Percentiles rank a stretch among this genome's conserved stretches.
Evolutionary conservation across 2,113 vertebrate species (phyloP).

Genomic region (Perca schrenkii): DNA sequence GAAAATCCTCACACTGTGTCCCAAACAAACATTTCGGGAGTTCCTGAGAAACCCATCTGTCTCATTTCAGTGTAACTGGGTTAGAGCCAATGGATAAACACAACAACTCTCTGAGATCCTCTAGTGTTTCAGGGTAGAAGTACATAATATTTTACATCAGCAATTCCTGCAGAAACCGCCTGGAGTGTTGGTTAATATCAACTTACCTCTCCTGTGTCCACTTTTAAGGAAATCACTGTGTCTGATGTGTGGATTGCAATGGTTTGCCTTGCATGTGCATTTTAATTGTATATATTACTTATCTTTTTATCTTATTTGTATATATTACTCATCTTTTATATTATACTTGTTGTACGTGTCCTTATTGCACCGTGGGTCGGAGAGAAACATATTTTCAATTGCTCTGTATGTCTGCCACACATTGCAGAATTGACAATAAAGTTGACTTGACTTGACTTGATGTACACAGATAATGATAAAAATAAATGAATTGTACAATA

Average conservation of each 20-base stretch:
- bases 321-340: too few relatives aligned
- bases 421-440: too few relatives aligned
- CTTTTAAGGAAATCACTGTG: not conserved
- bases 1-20: constrained; percentile 10
- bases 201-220: not conserved
- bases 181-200: not conserved
- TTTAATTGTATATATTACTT: too few relatives aligned
- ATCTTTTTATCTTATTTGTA: too few relatives aligned
- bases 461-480: not conserved
- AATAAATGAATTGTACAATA: not conserved
- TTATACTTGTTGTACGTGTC: too few relatives aligned
- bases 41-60: constrained; percentile 36
- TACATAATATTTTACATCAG: not conserved
- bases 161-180: not conserved
- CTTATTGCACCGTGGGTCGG: too few relatives aligned
- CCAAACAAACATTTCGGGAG: constrained; percentile 24
- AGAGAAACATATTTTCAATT: too few relatives aligned
- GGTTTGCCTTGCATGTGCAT: not conserved
- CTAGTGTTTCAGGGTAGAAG: constrained; percentile 36
- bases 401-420: too few relatives aligned
- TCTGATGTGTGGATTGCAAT: not conserved
- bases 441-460: not conserved
- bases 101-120: constrained; percentile 55
- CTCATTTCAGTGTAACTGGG: constrained; percentile 7
- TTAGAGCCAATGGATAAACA: constrained; percentile 5